phyloP scores from a whole-genome alignment of 2,888 invertebrate species.

The Micropterix aruncella region DNA sequence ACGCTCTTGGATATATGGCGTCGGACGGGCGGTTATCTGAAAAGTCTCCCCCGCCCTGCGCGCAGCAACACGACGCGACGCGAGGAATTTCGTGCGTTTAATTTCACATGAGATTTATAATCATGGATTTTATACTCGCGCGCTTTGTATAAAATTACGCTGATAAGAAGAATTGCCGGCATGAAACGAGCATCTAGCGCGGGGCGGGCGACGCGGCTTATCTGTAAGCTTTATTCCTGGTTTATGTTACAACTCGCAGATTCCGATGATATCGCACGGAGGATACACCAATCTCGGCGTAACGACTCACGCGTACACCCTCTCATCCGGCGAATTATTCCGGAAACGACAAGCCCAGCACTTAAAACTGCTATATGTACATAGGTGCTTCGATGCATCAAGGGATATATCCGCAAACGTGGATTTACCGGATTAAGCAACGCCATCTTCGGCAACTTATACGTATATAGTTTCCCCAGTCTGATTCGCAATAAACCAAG shows the following conservation, averaged over 20 bases:
- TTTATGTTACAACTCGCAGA: background rate
- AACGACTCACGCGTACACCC: no score
- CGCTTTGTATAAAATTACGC: background rate
- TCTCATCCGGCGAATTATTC: no score
- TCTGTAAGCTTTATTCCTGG: background rate
- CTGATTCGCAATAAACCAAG: no score
- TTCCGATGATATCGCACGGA: background rate
- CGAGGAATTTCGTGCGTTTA: conserved; percentile 17
- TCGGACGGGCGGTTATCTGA: conserved; percentile 8
- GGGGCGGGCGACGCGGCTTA: background rate
- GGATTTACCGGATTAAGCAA: no score
- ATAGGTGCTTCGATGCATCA: no score
- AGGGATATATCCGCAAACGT: no score
- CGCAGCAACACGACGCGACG: background rate
- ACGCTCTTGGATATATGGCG: background rate
- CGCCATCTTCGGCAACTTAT: no score
- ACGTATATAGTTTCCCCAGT: no score
- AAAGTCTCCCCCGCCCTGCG: conserved; percentile 6
- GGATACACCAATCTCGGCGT: no score
- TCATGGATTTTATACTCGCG: conserved; percentile 11
- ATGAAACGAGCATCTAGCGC: background rate
- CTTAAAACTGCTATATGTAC: no score
- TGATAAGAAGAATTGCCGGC: background rate
- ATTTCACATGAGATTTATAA: conserved; percentile 34
- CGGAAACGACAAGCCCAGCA: no score